These are phyloP conservation scores for Melanotaenia duboulayi DNA, from an alignment of 2,113 vertebrate genomes.

Conservation along the genomic window DNA sequence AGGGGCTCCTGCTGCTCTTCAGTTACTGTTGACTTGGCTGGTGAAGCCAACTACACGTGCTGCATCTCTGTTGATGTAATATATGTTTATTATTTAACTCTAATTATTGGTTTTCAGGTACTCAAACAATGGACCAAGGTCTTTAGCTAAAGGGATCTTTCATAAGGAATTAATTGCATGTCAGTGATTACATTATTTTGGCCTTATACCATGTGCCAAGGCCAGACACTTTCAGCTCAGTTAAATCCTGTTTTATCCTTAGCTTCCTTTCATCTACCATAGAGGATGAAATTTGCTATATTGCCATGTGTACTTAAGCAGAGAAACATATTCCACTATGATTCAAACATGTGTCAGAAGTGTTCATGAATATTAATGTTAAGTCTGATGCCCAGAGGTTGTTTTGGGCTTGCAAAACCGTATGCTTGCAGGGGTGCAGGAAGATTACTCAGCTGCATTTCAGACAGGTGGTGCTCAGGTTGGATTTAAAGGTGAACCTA, in stretches of 20 bases:
- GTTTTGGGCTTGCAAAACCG: conserved; percentile 48
- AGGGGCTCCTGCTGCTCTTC: conserved; percentile 37
- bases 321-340: conserved; percentile 45
- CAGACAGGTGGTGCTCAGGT: conserved; percentile 27
- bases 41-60: not conserved
- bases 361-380: conserved; percentile 73
- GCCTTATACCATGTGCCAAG: conserved; percentile 6
- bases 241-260: conserved; percentile 13
- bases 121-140: conserved; percentile 11
- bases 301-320: conserved; percentile 23
- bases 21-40: conserved; percentile 18
- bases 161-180: conserved; percentile 40
- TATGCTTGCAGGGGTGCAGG: conserved; percentile 47
- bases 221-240: not conserved
- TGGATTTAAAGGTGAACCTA: conserved; percentile 50
- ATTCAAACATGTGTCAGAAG: conserved; percentile 57
- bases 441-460: conserved; percentile 56
- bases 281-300: conserved; percentile 30
- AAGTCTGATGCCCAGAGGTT: conserved; percentile 53
- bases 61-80: conserved; percentile 7
- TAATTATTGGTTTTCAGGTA: not conserved
- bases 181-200: conserved; percentile 30
- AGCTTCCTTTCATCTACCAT: conserved; percentile 2
- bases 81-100: not conserved
- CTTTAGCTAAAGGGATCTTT: conserved; percentile 13